Conservation (phyloP, 2,888 invertebrate genomes). For the Colletes collaris region DNA sequence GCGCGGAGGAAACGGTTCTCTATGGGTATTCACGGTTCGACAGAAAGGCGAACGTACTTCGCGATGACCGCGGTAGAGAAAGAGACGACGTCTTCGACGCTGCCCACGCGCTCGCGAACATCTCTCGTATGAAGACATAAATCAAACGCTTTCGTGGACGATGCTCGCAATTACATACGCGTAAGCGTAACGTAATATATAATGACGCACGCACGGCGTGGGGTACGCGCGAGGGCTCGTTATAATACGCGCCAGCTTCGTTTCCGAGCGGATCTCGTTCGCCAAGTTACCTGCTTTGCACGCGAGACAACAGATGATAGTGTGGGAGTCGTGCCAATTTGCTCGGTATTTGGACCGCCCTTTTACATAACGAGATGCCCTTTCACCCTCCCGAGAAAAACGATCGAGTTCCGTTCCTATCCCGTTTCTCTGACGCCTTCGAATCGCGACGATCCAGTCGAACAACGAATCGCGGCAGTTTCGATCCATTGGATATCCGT, state of each 20-base stretch:
- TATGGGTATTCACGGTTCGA: constrained; percentile 31
- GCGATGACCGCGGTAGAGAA: not conserved
- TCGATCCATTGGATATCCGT: no score
- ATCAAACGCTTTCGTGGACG: constrained; percentile 81
- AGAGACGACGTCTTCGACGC: constrained; percentile 33
- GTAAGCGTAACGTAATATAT: constrained; percentile 80
- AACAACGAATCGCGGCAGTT: no score
- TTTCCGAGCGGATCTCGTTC: constrained; percentile 60
- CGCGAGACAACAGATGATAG: constrained; percentile 63
- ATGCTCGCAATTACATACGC: constrained; percentile 82
- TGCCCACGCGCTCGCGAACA: constrained; percentile 77
- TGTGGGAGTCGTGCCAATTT: constrained; percentile 82
- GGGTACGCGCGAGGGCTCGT: constrained; percentile 73
- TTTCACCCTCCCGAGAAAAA: constrained; percentile 54
- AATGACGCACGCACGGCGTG: constrained; percentile 74
- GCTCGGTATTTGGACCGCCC: constrained; percentile 78
- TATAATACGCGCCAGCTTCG: constrained; percentile 73
- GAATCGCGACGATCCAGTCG: not conserved
- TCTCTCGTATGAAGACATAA: constrained; percentile 80
- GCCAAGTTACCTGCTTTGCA: constrained; percentile 48
- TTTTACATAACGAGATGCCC: constrained; percentile 70
- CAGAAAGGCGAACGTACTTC: constrained; percentile 23
- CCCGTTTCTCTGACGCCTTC: no score
- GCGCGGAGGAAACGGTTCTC: constrained; percentile 9
- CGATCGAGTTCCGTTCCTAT: constrained; percentile 35